These are phyloP conservation scores for Dichetophora obliterata DNA, from an alignment of 2,888 invertebrate genomes.

Conservation along the genomic window DNA sequence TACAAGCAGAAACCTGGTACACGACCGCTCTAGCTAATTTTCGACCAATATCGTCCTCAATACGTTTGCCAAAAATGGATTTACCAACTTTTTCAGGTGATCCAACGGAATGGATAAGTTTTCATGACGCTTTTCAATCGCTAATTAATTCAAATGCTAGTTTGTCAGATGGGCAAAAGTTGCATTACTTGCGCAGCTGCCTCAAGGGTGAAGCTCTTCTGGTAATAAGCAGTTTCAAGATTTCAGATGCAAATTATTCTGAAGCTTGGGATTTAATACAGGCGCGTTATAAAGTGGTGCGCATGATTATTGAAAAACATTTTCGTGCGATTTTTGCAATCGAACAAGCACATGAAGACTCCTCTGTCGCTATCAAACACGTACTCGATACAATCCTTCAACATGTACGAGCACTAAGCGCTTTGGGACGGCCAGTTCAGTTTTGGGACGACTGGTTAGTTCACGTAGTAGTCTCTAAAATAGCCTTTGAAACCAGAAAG, in stretches of 20 bases:
- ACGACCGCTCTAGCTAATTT: too few species aligned
- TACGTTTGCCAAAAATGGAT: too few species aligned
- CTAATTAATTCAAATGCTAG: background rate
- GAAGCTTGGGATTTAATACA: constrained; percentile 6
- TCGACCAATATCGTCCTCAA: too few species aligned
- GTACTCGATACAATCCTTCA: constrained; percentile 21
- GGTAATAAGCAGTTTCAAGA: constrained; percentile 8
- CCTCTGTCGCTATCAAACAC: constrained; percentile 10
- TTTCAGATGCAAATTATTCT: constrained; percentile 14
- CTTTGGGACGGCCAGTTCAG: constrained; percentile 32
- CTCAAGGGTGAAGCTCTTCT: constrained; percentile 8
- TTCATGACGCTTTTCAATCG: background rate
- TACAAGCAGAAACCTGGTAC: too few species aligned
- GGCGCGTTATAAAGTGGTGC: constrained; percentile 10
- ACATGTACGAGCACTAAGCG: constrained; percentile 20
- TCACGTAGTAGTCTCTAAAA: constrained; percentile 28
- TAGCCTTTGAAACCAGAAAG: constrained; percentile 39
- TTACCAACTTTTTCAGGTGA: too few species aligned
- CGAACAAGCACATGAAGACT: background rate
- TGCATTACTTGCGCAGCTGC: constrained; percentile 26
- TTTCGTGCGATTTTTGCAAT: constrained; percentile 16
- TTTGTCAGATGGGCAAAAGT: constrained; percentile 30
- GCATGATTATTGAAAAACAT: constrained; percentile 16
- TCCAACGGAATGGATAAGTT: background rate
- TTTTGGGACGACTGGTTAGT: constrained; percentile 44